A percentile compares a stretch with the other conserved stretches of the same genome.
Evolutionary conservation across 2,888 invertebrate genomes (phyloP).

Genomic region (Heliconius ethilla): DNA sequence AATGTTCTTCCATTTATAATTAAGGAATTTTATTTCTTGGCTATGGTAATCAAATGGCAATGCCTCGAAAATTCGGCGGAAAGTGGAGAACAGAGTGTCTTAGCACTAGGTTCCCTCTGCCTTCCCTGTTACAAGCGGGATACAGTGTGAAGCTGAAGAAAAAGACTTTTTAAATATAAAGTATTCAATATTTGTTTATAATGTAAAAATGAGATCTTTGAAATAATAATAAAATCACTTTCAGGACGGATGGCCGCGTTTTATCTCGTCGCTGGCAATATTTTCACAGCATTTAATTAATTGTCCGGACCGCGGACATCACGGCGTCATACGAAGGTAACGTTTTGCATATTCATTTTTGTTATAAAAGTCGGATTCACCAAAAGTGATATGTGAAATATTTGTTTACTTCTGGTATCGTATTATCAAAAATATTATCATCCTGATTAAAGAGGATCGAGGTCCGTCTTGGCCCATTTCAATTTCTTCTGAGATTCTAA

Average conservation of each 20-base stretch:
- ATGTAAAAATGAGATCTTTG: background rate
- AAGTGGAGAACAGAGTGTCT: too few relatives aligned
- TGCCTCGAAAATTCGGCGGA: too few relatives aligned
- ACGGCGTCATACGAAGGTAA: conserved; percentile 27
- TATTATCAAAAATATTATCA: background rate
- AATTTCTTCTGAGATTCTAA: too few relatives aligned
- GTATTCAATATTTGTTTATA: too few relatives aligned
- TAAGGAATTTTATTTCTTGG: too few relatives aligned
- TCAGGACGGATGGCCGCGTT: conserved; percentile 16
- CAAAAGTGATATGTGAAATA: background rate
- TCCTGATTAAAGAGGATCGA: too few relatives aligned
- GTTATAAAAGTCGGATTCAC: conserved; percentile 15
- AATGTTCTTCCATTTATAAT: background rate
- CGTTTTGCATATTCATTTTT: conserved; percentile 42
- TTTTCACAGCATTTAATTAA: conserved; percentile 40
- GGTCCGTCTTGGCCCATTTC: too few relatives aligned
- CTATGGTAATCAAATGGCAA: too few relatives aligned
- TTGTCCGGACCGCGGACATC: conserved; percentile 32
- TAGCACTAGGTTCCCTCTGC: too few relatives aligned
- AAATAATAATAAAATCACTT: conserved; percentile 1
- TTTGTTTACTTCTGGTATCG: background rate
- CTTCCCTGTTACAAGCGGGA: too few relatives aligned
- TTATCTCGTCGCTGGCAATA: conserved; percentile 35
- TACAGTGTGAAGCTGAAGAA: too few relatives aligned
- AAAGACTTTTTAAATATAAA: background rate